phyloP scores from a whole-genome alignment of 2,113 vertebrate species.

The human (Homo sapiens) region DNA sequence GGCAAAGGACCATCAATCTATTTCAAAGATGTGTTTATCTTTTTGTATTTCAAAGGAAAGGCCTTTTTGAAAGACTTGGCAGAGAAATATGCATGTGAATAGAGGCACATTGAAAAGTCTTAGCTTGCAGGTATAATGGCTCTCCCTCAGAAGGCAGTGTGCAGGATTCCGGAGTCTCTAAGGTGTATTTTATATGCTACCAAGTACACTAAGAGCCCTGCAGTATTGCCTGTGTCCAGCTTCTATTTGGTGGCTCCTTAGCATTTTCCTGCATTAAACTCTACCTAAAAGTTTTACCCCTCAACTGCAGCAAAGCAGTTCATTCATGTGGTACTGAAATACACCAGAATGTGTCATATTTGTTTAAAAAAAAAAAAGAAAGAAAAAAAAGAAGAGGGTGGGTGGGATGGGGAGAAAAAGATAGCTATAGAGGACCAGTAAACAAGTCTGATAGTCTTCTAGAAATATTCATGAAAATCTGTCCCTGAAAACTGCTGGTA shows the following conservation, averaged over 20 bases:
- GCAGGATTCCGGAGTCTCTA: conserved; percentile 47
- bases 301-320: not conserved
- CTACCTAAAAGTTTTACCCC: not conserved
- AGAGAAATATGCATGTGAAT: conserved; percentile 81
- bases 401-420: not conserved
- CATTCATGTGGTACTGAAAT: not conserved
- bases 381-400: not conserved
- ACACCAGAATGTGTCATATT: not conserved
- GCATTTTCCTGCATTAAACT: not conserved
- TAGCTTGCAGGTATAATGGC: conserved; percentile 79
- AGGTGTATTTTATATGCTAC: conserved; percentile 41
- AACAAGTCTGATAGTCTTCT: conserved; percentile 32
- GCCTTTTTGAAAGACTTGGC: conserved; percentile 78
- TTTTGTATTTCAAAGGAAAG: conserved; percentile 79
- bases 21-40: conserved; percentile 83
- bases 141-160: conserved; percentile 56
- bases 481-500: conserved; percentile 61
- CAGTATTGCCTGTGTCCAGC: conserved; percentile 3
- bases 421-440: conserved; percentile 58
- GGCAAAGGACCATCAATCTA: conserved; percentile 76
- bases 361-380: not conserved
- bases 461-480: conserved; percentile 71
- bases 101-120: conserved; percentile 64
- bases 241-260: conserved; percentile 38
- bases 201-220: not conserved